Base-by-base conservation (phyloP, 2,888 invertebrate genomes). In the Machimus atricapillus region DNA sequence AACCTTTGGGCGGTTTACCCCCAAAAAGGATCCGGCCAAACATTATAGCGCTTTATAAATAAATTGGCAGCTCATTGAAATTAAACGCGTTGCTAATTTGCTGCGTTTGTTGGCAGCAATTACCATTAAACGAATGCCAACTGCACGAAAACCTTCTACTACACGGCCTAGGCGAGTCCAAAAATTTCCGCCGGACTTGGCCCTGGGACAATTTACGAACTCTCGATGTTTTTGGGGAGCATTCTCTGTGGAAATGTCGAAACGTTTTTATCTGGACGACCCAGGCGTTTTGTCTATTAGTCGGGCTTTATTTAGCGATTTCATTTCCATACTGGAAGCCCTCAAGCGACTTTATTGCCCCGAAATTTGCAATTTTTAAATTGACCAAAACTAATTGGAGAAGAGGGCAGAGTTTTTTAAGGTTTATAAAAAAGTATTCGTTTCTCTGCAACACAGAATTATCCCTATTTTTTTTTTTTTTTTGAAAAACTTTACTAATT, bases 51-150 rank as follows among this genome's bases (percentile, higher is more conserved):
- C 78, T 43, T 78, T 78, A 46, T 78, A 78, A 78, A 78, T 43
- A 46, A 78, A 78, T 78, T 78, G 78, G 78, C 78, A 78, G 78
- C 78, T 43, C 78, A 78, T 78, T 78, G 78, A 78, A 78, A 78
- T 78, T 78, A 78, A 78, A 46, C 40, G 78, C 78, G 46, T 78
- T 78, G 78, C 78, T 78, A 78, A 78, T 78, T 78, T 78, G 78
- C 78, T 78, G 78, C 78, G 78, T 78, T 78, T 78, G 78, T 43
- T 78, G 78, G 78, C 78, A 78, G 43, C 43, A 46, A 78, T 78
- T 78, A 23, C 46, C 40, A 46, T 40, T 78, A 43, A 78, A 43
- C 7, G 40, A 23, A 23, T 43, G 78, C 78, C 78, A 78, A 78
- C 78, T 43, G 78, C 43, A 76, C 37, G n/a, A 34, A 46, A 78